Evolutionary conservation across 1,140 invertebrate genomes (phyloP).

Genomic region (Rhopalosiphum maidis): DNA sequence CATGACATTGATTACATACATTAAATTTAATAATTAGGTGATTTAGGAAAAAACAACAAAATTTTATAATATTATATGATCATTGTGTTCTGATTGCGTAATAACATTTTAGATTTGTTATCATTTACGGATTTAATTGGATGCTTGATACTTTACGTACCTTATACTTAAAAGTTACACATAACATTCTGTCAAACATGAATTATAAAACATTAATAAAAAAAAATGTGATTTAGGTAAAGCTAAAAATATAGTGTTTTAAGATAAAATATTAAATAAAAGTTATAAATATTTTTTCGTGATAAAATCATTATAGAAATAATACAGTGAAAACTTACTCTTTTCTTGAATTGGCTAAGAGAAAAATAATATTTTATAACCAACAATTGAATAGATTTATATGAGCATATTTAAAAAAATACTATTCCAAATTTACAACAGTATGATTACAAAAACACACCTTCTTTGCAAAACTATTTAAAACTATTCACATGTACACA

Average conservation of each 20-base stretch:
- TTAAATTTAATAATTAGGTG: background rate
- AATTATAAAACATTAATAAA: too few relatives aligned
- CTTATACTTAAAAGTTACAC: background rate
- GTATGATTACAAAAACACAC: too few relatives aligned
- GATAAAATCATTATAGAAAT: background rate
- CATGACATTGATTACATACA: background rate
- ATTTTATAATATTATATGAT: background rate
- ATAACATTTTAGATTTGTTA: background rate
- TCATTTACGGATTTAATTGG: background rate
- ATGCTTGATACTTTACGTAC: background rate
- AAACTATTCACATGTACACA: too few relatives aligned
- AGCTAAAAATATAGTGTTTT: background rate
- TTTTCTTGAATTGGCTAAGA: background rate
- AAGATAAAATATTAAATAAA: background rate
- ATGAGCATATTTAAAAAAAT: too few relatives aligned
- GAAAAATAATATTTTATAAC: too few relatives aligned
- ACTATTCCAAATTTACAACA: too few relatives aligned
- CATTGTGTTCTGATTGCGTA: background rate
- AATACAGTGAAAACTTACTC: background rate
- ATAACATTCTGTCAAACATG: background rate
- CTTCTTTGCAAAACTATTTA: too few relatives aligned
- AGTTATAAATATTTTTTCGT: background rate
- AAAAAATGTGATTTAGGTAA: background rate
- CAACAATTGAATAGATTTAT: too few relatives aligned
- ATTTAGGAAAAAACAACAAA: background rate